Percentiles rank a stretch among this genome's conserved stretches.
phyloP scores from a whole-genome alignment of 2,113 vertebrate genomes.

The Protobothrops mucrosquamatus region DNA sequence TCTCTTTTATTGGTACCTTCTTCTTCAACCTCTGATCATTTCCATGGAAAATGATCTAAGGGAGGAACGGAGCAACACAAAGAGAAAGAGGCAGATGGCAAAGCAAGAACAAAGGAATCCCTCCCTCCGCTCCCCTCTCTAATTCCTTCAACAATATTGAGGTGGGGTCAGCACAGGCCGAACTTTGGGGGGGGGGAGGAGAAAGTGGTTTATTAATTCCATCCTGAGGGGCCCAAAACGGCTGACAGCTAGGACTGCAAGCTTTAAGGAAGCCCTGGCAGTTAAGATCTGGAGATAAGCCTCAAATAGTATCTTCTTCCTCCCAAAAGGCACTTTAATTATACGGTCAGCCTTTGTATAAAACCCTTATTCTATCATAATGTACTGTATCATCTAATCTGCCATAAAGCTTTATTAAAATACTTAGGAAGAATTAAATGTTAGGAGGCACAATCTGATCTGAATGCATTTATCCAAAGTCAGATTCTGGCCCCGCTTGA shows the following conservation, averaged over 20 bases:
- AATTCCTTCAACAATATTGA: background rate
- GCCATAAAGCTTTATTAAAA: slow-evolving; percentile 17
- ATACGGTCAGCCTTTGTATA: background rate
- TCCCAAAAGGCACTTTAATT: background rate
- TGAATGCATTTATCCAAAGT: background rate
- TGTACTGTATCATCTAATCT: background rate
- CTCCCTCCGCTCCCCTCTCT: background rate
- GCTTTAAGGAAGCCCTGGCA: background rate
- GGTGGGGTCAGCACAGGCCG: background rate
- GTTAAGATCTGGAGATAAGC: background rate
- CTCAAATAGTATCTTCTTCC: background rate
- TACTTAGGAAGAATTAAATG: slow-evolving; percentile 2
- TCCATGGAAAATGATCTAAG: background rate
- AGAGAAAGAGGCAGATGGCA: background rate
- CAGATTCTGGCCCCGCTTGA: slow-evolving; percentile 4
- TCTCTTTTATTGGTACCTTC: background rate
- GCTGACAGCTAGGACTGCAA: background rate
- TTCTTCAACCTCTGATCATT: background rate
- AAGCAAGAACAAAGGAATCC: background rate
- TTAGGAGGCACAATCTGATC: background rate
- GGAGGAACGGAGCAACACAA: background rate
- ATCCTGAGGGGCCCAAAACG: background rate
- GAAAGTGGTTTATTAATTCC: background rate
- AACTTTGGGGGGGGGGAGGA: no score
- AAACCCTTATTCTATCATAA: slow-evolving; percentile 10